Base-by-base conservation (phyloP, 2,797 vertebrate genomes). In the Periparus ater region DNA sequence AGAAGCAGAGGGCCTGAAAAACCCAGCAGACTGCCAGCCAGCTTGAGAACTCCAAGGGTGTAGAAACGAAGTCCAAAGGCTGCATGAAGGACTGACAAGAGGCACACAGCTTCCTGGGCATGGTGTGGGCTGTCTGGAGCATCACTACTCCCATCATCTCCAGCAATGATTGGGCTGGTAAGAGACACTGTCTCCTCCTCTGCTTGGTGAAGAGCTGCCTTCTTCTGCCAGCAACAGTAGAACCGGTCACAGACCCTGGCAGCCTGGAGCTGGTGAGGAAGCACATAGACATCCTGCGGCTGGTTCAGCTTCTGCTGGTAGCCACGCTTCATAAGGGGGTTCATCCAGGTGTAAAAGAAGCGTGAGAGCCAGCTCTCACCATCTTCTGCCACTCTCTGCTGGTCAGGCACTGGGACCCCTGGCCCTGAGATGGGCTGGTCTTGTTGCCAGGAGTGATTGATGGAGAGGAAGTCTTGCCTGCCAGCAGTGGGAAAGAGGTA, bases 261-360 rank as follows among this genome's bases (percentile, higher is more conserved):
- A 26, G 98, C 98, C 47, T 97, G 98, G 26, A 99, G 98, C n/a
- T 88, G 98, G 55, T 2, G 87, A 53, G 99, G 99, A 58, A 99
- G 98, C n/a, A 95, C 97, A 70, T 96, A 99, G 62, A 98, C 97
- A 40, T 99, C 98, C 9, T 96, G 95, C 1, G 99, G 98, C 36
- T 95, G 96, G 57, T 96, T 97, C 88, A 99, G 97, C 72, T 98
- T 98, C 54, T 98, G 97, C 18, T 89, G 96, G 75, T 97, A 98
- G 20, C 99, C 99, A 20, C 97, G 97, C 50, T 94, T 92, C 95
- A 99, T 98, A 8, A 99, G 97, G 23, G 98, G 98, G n/a, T 98
- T 98, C 97, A 99, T 89, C 99, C 99, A 99, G 60, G 98, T 80
- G 91, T 99, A 99, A 85, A 99, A 99, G 74, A 99, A 98, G 45